Conservation (phyloP, 2,797 vertebrate species). For the Periparus ater region DNA sequence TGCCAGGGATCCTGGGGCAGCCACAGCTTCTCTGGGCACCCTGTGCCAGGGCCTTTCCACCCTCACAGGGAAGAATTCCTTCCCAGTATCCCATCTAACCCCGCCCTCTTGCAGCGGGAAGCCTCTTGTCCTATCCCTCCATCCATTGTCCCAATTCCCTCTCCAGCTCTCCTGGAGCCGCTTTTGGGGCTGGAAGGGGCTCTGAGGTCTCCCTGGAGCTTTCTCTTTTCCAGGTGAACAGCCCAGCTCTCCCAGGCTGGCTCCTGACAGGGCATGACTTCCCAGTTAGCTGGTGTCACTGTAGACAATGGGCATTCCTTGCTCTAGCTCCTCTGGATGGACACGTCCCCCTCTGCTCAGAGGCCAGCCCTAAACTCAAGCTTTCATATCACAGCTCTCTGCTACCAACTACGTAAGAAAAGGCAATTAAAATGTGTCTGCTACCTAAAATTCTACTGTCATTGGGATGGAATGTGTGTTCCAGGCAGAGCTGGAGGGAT, state of each 20-base stretch:
- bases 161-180: background rate
- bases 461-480: background rate
- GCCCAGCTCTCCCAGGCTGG: background rate
- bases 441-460: background rate
- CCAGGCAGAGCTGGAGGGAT: background rate
- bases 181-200: background rate
- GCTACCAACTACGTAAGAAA: background rate
- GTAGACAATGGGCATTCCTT: background rate
- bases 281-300: background rate
- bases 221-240: background rate
- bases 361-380: background rate
- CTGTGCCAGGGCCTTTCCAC: background rate
- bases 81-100: accelerated
- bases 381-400: background rate
- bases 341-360: background rate
- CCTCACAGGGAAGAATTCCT: background rate
- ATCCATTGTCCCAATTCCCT: too few relatives aligned
- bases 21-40: background rate
- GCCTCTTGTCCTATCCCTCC: background rate
- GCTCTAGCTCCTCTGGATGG: background rate
- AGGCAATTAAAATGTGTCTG: background rate
- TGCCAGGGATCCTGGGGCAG: background rate
- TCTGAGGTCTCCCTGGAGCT: background rate
- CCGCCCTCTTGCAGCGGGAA: background rate
- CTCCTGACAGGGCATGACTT: background rate